These are phyloP conservation scores for Gibbula magus DNA, from an alignment of 2,888 invertebrate genomes.

Conservation along the genomic window DNA sequence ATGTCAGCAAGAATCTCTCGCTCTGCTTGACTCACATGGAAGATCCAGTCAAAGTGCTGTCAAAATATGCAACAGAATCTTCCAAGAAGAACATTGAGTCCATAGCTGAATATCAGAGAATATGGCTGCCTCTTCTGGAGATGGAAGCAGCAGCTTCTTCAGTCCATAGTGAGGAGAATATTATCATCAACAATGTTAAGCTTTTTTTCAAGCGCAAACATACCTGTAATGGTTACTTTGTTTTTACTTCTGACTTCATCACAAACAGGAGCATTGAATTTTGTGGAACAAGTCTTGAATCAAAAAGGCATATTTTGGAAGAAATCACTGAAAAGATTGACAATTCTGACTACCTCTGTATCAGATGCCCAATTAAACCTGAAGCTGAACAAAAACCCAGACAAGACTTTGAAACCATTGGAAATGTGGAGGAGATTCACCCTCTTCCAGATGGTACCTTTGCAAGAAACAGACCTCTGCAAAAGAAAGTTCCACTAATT, in stretches of 20 bases:
- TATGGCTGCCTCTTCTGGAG: conserved; percentile 51
- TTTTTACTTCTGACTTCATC: conserved; percentile 37
- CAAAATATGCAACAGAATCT: conserved; percentile 41
- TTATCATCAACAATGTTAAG: conserved; percentile 45
- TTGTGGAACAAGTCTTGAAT: conserved; percentile 33
- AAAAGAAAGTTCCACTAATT: too few species aligned
- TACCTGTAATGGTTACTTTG: conserved; percentile 42
- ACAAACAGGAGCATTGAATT: conserved; percentile 50
- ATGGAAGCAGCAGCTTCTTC: conserved; percentile 56
- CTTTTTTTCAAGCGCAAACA: conserved; percentile 36
- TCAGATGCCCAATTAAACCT: not conserved
- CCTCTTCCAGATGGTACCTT: too few species aligned
- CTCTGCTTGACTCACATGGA: conserved; percentile 42
- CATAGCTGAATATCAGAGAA: conserved; percentile 38
- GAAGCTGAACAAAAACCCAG: too few species aligned
- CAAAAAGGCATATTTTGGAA: not conserved
- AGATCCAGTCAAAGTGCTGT: conserved; percentile 43
- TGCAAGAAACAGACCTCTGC: too few species aligned
- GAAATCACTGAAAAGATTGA: not conserved
- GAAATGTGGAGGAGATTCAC: too few species aligned
- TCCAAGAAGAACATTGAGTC: conserved; percentile 35
- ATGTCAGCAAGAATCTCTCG: conserved; percentile 39
- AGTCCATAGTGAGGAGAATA: conserved; percentile 43
- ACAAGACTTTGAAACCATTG: too few species aligned
- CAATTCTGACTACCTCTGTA: conserved; percentile 3